A percentile compares a stretch with the other conserved stretches of the same genome.
Evolutionary conservation across 37 sponge, comb jelly and placozoan species (phyloP).

Genomic region (Geodia barretti): DNA sequence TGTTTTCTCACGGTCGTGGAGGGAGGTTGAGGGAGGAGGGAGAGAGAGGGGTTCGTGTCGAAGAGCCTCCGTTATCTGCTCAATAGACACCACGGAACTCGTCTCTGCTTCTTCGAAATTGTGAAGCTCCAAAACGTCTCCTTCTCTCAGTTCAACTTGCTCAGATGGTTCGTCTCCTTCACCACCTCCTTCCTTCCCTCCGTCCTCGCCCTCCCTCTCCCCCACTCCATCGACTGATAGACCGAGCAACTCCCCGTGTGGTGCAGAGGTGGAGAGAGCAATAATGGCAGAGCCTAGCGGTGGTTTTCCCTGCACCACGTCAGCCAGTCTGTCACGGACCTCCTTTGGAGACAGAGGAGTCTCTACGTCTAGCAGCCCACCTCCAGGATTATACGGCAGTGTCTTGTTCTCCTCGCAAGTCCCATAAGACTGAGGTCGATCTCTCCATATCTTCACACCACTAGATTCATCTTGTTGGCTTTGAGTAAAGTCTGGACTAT

Average conservation of each 20-base stretch:
- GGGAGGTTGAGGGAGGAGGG: constrained; percentile 8
- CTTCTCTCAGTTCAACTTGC: not conserved
- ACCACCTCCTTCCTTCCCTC: too few relatives aligned
- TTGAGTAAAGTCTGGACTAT: not conserved
- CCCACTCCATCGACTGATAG: not conserved
- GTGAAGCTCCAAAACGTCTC: not conserved
- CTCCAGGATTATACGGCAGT: not conserved
- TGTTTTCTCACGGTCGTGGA: not conserved
- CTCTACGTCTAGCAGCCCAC: not conserved
- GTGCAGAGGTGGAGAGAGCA: not conserved
- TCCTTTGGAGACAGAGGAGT: not conserved
- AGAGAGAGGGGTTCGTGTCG: too few relatives aligned
- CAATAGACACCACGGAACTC: constrained; percentile 31
- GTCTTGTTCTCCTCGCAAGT: too few relatives aligned
- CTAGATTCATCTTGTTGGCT: not conserved
- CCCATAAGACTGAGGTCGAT: too few relatives aligned
- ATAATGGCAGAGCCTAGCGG: not conserved
- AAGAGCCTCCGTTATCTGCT: constrained; percentile 36
- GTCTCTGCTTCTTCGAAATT: constrained; percentile 40
- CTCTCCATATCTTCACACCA: too few relatives aligned
- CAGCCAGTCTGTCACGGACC: not conserved
- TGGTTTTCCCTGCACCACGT: not conserved
- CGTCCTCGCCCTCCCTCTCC: not conserved
- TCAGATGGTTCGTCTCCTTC: too few relatives aligned
- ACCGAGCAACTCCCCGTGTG: not conserved